These are phyloP conservation scores for Leguminivora glycinivorella DNA, from an alignment of 1,140 invertebrate genomes.

Conservation along the genomic window DNA sequence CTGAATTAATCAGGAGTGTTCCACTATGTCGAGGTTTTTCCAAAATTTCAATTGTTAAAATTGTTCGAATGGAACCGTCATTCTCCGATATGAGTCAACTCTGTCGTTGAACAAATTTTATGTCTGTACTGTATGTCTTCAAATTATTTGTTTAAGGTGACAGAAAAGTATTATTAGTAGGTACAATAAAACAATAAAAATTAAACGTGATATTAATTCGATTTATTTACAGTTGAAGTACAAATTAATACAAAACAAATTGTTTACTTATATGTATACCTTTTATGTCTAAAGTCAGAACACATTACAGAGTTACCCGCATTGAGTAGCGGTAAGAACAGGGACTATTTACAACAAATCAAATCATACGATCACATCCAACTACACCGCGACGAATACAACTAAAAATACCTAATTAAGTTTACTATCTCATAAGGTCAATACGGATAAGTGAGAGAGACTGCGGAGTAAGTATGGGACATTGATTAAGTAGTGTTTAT, in stretches of 20 bases:
- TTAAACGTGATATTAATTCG: conserved; percentile 21
- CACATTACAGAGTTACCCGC: conserved; percentile 16
- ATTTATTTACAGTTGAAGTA: conserved; percentile 28
- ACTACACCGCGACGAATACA: neutral
- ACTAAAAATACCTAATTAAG: too few species aligned
- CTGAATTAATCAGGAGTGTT: too few species aligned
- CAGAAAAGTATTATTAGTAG: neutral
- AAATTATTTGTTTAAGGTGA: neutral
- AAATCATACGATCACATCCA: neutral
- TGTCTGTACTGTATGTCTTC: too few species aligned
- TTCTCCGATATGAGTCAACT: too few species aligned
- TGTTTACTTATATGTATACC: conserved; percentile 5
- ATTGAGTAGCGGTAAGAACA: neutral
- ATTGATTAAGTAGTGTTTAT: too few species aligned
- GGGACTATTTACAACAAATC: conserved; percentile 1
- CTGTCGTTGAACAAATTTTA: too few species aligned
- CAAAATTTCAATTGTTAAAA: too few species aligned
- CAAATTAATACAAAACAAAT: conserved; percentile 25
- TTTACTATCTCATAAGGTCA: too few species aligned
- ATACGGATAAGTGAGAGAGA: too few species aligned
- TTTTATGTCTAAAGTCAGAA: conserved; percentile 1
- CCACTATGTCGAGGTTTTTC: too few species aligned
- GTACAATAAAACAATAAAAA: neutral
- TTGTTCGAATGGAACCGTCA: too few species aligned
- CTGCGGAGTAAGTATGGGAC: too few species aligned